phyloP scores from a whole-genome alignment of 2,888 invertebrate genomes.

The Eumerus sabulonum region DNA sequence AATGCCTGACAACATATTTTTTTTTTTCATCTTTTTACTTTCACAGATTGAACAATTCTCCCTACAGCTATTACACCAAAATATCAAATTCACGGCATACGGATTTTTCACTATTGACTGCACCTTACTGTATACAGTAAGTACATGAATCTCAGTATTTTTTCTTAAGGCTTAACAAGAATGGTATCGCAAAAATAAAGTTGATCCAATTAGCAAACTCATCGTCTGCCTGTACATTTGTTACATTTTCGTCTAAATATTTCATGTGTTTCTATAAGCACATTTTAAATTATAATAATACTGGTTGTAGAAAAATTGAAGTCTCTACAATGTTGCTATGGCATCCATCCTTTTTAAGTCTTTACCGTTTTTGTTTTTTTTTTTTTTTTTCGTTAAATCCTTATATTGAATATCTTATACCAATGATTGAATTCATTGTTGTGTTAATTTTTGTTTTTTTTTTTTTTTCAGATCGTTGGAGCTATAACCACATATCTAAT shows the following conservation, averaged over 20 bases:
- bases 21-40: not conserved
- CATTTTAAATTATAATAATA: too few species aligned
- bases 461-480: constrained; percentile 76
- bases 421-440: not conserved
- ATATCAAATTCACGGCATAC: constrained; percentile 78
- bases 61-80: constrained; percentile 79
- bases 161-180: too few species aligned
- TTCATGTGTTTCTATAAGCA: too few species aligned
- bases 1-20: too few species aligned
- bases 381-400: too few species aligned
- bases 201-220: too few species aligned
- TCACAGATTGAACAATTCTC: constrained; percentile 79
- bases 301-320: not conserved
- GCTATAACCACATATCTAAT: constrained; percentile 79
- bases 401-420: too few species aligned
- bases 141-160: too few species aligned
- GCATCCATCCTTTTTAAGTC: not conserved
- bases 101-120: constrained; percentile 80
- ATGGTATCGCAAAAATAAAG: too few species aligned
- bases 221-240: too few species aligned
- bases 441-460: not conserved
- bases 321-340: not conserved
- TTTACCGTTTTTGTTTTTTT: too few species aligned
- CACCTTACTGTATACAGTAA: constrained; percentile 79
- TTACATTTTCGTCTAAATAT: too few species aligned